Base-by-base conservation (phyloP, 2,797 vertebrate genomes). In the Apogon hyalosoma region DNA sequence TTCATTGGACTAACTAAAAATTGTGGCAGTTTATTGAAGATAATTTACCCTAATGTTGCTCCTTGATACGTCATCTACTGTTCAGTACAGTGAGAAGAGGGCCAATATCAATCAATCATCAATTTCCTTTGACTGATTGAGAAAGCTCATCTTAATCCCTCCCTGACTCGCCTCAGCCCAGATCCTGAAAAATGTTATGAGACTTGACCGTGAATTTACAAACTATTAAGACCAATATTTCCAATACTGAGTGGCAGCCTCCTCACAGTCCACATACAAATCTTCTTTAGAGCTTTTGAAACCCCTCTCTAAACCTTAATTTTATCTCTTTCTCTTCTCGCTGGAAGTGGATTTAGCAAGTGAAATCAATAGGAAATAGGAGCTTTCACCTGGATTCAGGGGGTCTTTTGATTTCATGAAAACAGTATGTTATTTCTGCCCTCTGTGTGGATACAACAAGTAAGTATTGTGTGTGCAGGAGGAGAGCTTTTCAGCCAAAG, bases 321-420 rank as follows among this genome's bases (percentile, higher is more conserved):
- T 78, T 47, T 58, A n/a, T 21, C 62, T 58, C 16, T 28, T 60
- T 65, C 51, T 62, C 61, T 73, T 83, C 24, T 36, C 1, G 21
- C 58, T 69, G 66, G 46, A 52, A 36, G 59, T 62, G 69, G 76
- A 77, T 73, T 86, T 63, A 80, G 45, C 63, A 80, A 76, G 60
- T 87, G 70, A 84, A 88, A 67, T 84, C 67, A 76, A 69, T 38
- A 81, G 83, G 83, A 88, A 87, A 79, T 73, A 36, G 79, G 40
- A 58, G 69, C 75, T 82, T 90, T 79, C 72, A 59, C 75, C 72
- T 70, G 82, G 82, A 85, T 83, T 79, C 60, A 11, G 52, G 28
- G 54, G 64, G 50, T 79, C 72, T 81, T 84, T 83, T 71, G 66
- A 79, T 67, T 84, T 59, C 73, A 80, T 82, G 74, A 85, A 84